Evolutionary conservation across 1,140 invertebrate species (phyloP).

Genomic region (Ceratina calcarata): DNA sequence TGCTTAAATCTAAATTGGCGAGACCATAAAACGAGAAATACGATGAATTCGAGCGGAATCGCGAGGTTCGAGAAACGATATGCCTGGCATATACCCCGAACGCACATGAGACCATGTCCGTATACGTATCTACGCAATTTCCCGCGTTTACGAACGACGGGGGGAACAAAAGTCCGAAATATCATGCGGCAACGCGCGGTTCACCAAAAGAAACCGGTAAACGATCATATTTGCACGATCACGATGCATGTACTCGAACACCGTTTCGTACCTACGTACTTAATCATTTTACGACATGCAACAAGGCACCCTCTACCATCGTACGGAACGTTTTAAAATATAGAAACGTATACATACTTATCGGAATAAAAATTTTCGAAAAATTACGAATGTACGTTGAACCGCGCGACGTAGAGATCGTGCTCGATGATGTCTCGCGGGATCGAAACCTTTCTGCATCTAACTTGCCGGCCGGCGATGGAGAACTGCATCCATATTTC

Average conservation of each 20-base stretch:
- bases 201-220: background rate
- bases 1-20: too few species aligned
- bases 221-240: background rate
- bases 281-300: slow-evolving; percentile 2
- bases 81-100: background rate
- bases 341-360: background rate
- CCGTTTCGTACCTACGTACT: background rate
- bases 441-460: slow-evolving; percentile 11
- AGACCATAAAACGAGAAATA: background rate
- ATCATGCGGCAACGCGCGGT: background rate
- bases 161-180: background rate
- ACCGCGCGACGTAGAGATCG: too few species aligned
- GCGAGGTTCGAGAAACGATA: too few species aligned
- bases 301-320: background rate
- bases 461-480: slow-evolving; percentile 63
- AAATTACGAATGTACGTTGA: too few species aligned
- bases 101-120: background rate
- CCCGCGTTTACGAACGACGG: slow-evolving; percentile 36
- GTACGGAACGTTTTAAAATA: background rate
- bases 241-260: too few species aligned
- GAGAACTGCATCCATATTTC: slow-evolving; percentile 46
- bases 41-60: background rate
- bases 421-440: too few species aligned
- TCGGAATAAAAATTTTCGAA: background rate
- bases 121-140: slow-evolving; percentile 7